A percentile compares a stretch with the other conserved stretches of the same genome.
Evolutionary conservation across 2,797 vertebrate species (phyloP).

Genomic region (Galago senegalensis): DNA sequence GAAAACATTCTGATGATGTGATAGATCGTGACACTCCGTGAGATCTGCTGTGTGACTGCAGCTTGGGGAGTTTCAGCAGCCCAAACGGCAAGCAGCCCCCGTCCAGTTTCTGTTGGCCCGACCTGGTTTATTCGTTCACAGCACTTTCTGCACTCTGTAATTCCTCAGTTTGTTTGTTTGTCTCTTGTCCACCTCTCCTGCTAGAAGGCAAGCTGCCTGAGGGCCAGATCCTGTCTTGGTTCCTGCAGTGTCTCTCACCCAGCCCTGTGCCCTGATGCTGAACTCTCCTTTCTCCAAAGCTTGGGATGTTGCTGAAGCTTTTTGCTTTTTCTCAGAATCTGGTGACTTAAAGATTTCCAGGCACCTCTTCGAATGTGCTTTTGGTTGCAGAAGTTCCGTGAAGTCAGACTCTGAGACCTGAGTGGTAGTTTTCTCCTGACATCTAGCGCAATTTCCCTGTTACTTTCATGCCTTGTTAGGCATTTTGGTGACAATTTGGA

Average conservation of each 20-base stretch:
- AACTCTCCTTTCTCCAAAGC: neutral
- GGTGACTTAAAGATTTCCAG: neutral
- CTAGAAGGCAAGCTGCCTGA: neutral
- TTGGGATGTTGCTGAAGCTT: neutral
- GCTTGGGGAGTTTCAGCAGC: neutral
- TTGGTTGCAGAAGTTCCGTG: neutral
- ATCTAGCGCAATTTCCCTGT: neutral
- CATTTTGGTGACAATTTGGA: neutral
- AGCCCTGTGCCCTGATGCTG: neutral
- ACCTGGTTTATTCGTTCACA: neutral
- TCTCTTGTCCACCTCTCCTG: neutral
- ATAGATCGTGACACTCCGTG: neutral
- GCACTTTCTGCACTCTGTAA: neutral
- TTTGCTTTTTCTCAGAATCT: neutral
- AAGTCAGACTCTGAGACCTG: neutral
- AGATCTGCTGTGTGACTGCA: neutral
- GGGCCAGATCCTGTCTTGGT: neutral
- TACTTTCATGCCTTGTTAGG: neutral
- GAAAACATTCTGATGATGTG: neutral
- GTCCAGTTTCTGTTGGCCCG: neutral
- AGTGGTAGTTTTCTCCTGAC: neutral
- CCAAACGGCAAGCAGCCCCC: neutral
- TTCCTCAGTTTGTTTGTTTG: neutral
- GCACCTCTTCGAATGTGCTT: neutral
- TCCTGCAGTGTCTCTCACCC: neutral